phyloP scores from a whole-genome alignment of 2,113 vertebrate genomes.

The Hylia prasina region DNA sequence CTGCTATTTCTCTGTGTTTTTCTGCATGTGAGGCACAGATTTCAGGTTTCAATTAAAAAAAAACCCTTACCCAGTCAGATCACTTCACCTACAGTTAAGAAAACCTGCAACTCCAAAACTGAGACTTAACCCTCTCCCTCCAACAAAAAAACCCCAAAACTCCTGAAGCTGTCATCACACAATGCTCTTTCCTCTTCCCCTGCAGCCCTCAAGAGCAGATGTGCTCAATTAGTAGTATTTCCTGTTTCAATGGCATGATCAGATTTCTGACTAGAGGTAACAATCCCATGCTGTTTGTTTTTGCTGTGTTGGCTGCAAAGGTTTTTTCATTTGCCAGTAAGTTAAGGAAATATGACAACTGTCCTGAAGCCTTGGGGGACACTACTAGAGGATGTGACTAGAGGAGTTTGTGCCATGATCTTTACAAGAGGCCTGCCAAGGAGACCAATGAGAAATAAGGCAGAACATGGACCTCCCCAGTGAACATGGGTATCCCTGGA shows the following conservation, averaged over 20 bases:
- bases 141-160: neutral
- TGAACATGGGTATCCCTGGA: neutral
- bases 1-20: neutral
- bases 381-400: neutral
- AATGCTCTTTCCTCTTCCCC: neutral
- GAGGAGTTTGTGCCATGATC: neutral
- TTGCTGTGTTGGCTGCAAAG: neutral
- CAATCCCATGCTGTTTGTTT: fast-evolving
- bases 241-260: neutral
- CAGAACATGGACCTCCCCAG: neutral
- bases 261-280: neutral
- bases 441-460: neutral
- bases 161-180: neutral
- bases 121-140: neutral
- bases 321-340: neutral
- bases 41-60: neutral
- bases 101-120: neutral
- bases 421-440: neutral
- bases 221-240: neutral
- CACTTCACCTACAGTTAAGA: neutral
- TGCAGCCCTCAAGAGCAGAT: neutral
- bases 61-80: neutral
- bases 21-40: neutral
- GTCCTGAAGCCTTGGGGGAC: neutral
- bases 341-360: neutral